Base-by-base conservation (phyloP, 2,888 invertebrate species). In the Sussaba pulchella region DNA sequence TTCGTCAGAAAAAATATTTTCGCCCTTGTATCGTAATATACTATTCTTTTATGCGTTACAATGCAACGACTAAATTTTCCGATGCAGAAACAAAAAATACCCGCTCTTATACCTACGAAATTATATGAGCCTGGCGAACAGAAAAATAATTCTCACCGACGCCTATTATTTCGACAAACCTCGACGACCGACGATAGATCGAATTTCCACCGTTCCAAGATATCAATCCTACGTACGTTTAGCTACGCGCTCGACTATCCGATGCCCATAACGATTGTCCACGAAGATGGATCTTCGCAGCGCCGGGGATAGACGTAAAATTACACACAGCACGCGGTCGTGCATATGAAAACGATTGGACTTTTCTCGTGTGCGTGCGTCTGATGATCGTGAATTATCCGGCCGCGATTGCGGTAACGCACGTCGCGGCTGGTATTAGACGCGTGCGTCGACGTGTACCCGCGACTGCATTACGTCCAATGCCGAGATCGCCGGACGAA, bases 341-440 rank as follows among this genome's bases (percentile, higher is more conserved):
- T 21, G 17, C 5, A 21, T 5, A 8, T 8, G 10, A 8, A 5
- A 0, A 10, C 57, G 17, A 17, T n/a, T 1, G 14, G 26, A n/a
- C 21, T 39, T 14, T 9, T 69, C 54, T 54, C n/a, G 24, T 45
- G 57, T 57, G 57, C 69, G 54, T 57, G 41, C 39, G 31, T 31
- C 14, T 31, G 57, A 70, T 57, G 70, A 70, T 57, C 43, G 70
- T 54, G 70, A 70, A 70, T 70, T 70, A 70, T 57, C 70, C 57
- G 14, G 45, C 50, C 24, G 57, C 70, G 43, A 70, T 70, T 70
- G 17, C 70, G 43, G 45, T 57, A 70, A 70, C 57, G 70, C 70
- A 45, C 41, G 54, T 41, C 41, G 52, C 41, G 10, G 4, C n/a
- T 5, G n/a, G 24, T 10, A 19, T n/a, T 39, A 70, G 31, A 39